Conservation (phyloP, 2,888 invertebrate genomes). For the Aquatica leii region DNA sequence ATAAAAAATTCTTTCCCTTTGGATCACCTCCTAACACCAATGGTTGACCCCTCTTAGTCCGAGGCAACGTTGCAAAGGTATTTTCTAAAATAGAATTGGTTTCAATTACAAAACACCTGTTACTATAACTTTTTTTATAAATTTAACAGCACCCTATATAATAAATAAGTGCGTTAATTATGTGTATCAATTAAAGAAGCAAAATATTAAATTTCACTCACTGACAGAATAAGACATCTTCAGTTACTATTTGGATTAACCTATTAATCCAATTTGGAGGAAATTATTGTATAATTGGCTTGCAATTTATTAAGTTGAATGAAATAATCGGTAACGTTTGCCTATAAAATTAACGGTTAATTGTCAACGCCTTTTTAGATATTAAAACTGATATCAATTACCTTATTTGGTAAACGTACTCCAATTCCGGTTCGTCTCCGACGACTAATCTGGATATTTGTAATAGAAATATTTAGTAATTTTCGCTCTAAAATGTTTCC, state of each 20-base stretch:
- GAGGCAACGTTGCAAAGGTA: conserved; percentile 92
- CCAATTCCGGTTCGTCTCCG: conserved; percentile 13
- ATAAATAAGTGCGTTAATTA: not conserved
- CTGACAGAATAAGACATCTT: conserved; percentile 30
- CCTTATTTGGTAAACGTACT: conserved; percentile 36
- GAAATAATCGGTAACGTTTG: not conserved
- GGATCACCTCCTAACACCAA: conserved; percentile 95
- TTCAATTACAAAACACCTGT: not conserved
- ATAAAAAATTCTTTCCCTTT: conserved; percentile 95
- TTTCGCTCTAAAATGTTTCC: not conserved
- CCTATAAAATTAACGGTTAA: conserved; percentile 21
- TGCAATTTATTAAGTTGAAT: no score
- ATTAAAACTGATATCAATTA: conserved; percentile 30
- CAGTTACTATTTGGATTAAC: conserved; percentile 17
- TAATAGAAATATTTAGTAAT: conserved; percentile 13
- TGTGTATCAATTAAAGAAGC: not conserved
- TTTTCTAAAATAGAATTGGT: conserved; percentile 69
- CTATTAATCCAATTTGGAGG: conserved; percentile 12
- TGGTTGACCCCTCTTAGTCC: conserved; percentile 93
- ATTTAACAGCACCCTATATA: not conserved
- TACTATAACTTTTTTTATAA: no score
- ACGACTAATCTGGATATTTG: conserved; percentile 29
- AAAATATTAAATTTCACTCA: conserved; percentile 16
- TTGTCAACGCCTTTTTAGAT: conserved; percentile 29
- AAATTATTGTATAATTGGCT: not conserved